Base-by-base conservation (phyloP, 2,113 vertebrate species). In the Corythornis vintsioides region DNA sequence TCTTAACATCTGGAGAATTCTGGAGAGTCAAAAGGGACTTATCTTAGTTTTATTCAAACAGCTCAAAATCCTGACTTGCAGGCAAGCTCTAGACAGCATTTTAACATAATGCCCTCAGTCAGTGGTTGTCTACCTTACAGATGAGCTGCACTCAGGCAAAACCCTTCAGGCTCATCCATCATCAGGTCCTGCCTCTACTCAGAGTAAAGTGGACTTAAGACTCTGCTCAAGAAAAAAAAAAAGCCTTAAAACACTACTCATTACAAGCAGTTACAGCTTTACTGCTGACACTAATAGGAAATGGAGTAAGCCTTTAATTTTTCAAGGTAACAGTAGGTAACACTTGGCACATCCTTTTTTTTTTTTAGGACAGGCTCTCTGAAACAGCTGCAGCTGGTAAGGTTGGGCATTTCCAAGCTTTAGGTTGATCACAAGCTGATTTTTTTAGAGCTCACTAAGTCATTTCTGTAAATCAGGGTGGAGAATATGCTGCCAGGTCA, bases 261-360 rank as follows among this genome's bases (percentile, higher is more conserved):
- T 22, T 71, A 50, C 40, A 66, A 63, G 33, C 52, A 56, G 24
- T 6, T 53, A 13, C 15, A 75, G 52, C 52, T 57, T 61, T 26
- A 21, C 16, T 76, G 56, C 26, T 79, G 72, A 47, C 26, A 24
- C 33, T 11, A 40, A 40, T 1, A 72, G 24, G 26, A 78, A 89
- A 42, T 5, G 5, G 48, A 63, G 15, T 9, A 21, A 78, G 24
- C 26, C 25, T 60, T 81, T 57, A 4, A 57, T 21, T 31, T 31
- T 48, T 33, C 75, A 80, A 78, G 33, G 29, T 74, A 75, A 43
- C 13, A n/a, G 75, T 2, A 55, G 11, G 28, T n/a, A 57, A 57
- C 0, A 0, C 65, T 76, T 69, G 21, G 29, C 25, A 56, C 3
- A 0, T n/a, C 53, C 42, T 43, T 43, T 45, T 21, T 42, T 43